These are phyloP conservation scores for Notoglanidium macrostoma DNA, from an alignment of 2,797 vertebrate genomes.

Conservation along the genomic window DNA sequence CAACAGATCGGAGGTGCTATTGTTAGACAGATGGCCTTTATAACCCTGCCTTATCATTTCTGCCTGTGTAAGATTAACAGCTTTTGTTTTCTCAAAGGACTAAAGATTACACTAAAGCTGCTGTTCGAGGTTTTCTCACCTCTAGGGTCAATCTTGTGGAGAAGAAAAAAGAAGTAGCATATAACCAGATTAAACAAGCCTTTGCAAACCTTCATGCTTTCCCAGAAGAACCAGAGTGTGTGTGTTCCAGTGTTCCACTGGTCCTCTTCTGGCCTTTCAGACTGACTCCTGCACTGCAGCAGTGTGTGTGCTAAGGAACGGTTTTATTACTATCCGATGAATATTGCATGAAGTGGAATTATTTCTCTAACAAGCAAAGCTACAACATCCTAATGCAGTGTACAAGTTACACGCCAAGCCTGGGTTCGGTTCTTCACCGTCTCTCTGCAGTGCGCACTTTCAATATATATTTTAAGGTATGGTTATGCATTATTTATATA, in stretches of 20 bases:
- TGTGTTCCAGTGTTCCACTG: not conserved
- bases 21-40: slow-evolving; percentile 39
- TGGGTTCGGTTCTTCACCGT: slow-evolving; percentile 37
- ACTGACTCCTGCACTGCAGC: slow-evolving; percentile 46
- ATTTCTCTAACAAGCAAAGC: slow-evolving; percentile 52
- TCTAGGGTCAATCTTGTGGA: slow-evolving; percentile 4
- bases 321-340: slow-evolving; percentile 57
- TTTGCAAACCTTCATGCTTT: not conserved
- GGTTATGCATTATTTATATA: not conserved
- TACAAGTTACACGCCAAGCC: slow-evolving; percentile 24
- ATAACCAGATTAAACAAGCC: not conserved
- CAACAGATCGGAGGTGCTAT: slow-evolving; percentile 30
- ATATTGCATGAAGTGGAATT: slow-evolving; percentile 62
- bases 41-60: slow-evolving; percentile 34
- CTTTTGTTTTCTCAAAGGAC: slow-evolving; percentile 20
- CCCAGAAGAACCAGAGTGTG: not conserved
- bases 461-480: not conserved
- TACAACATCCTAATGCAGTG: slow-evolving; percentile 43
- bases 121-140: slow-evolving; percentile 14
- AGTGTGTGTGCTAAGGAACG: slow-evolving; percentile 31
- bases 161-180: not conserved
- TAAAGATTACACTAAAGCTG: slow-evolving; percentile 24
- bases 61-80: slow-evolving; percentile 11
- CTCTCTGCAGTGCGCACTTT: slow-evolving; percentile 45
- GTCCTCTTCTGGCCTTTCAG: slow-evolving; percentile 3